Base-by-base conservation (phyloP, 1,140 invertebrate species). In the Pogonomyrmex californicus region DNA sequence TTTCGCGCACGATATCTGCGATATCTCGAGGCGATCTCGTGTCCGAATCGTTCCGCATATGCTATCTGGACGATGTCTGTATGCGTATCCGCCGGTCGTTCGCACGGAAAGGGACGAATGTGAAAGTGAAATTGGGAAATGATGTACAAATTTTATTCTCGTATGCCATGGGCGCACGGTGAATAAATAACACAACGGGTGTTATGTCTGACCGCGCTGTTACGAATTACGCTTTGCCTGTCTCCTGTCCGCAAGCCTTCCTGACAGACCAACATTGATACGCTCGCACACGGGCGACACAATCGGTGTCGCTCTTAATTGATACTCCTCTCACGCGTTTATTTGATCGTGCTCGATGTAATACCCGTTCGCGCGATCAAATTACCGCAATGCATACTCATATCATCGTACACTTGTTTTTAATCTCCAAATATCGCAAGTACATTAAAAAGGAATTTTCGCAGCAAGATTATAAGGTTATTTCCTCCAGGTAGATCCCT, bases 71-170 rank as follows among this genome's bases (percentile, higher is more conserved):
- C 44, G 33, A 51, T 7, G 36, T 58, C 38, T 30, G 23, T 23
- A 41, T 4, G 44, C 60, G 62, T 56, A 36, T 23, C 17, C 33
- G 30, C 17, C 65, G 78, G n/a, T 73, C 17, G 33, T 82, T 73
- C 54, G 66, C 77, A 65, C 78, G 49, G 30, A 58, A 78, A 47
- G 36, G 68, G 51, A 62, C 30, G 62, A 78, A 85, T 68, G 86
- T 85, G 88, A 87, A 87, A 87, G 86, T 87, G 71, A 83, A 82
- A 87, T 89, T 78, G 63, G 56, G 65, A 76, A 78, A 87, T 81
- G 75, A 83, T 83, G 78, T 83, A 87, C 66, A 85, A 82, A 90
- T 62, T 49, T 87, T 36, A 62, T 56, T 38, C 47, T n/a, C 41
- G 66, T 82, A 51, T 51, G 71, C 77, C 70, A 47, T 17, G 49